Percentiles rank a stretch among this genome's conserved stretches.
phyloP scores from a whole-genome alignment of 2,113 vertebrate species.

The Corynorhinus townsendii region DNA sequence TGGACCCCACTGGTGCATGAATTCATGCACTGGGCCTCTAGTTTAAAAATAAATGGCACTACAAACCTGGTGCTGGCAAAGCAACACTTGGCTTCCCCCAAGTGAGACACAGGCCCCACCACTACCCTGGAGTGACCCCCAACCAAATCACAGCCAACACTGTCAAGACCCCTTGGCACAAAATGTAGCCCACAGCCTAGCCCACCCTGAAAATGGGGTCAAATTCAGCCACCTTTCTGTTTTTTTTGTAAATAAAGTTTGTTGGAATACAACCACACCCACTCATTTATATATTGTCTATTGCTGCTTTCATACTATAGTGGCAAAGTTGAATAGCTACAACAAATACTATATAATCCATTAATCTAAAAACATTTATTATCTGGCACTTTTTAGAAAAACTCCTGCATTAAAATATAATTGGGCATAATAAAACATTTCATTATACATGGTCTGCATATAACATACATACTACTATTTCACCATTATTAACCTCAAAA shows the following conservation, averaged over 20 bases:
- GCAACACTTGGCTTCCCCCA: too few species aligned
- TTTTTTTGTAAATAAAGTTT: neutral
- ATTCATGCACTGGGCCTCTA: too few species aligned
- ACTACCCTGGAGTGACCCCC: too few species aligned
- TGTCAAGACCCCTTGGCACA: too few species aligned
- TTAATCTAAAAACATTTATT: neutral
- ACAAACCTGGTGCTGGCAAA: too few species aligned
- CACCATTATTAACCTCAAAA: constrained; percentile 30
- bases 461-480: neutral
- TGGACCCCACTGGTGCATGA: too few species aligned
- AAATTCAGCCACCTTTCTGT: neutral
- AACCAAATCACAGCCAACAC: too few species aligned
- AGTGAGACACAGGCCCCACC: too few species aligned
- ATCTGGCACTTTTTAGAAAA: neutral
- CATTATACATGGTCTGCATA: neutral
- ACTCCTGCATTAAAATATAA: neutral
- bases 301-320: neutral
- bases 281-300: neutral
- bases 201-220: too few species aligned
- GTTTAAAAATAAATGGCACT: too few species aligned
- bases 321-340: neutral
- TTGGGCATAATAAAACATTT: neutral
- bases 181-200: too few species aligned
- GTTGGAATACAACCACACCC: neutral
- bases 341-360: neutral